A percentile compares a stretch with the other conserved stretches of the same genome.
Evolutionary conservation across 2,113 vertebrate genomes (phyloP).

Genomic region (Melanerpes aurifrons): DNA sequence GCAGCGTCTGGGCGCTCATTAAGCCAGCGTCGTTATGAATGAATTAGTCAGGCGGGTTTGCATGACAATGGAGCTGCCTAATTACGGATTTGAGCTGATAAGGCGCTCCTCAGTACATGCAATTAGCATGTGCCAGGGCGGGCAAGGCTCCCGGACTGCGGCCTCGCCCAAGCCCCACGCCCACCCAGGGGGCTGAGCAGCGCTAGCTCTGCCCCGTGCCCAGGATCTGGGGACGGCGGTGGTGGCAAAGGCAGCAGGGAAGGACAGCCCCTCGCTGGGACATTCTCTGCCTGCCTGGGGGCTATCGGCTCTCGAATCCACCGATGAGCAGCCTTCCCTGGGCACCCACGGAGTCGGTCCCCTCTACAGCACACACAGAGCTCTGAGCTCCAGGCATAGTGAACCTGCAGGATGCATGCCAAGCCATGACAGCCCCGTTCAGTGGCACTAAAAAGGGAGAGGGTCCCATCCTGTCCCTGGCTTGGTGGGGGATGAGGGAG

Average conservation of each 20-base stretch:
- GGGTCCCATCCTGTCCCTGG: rapidly evolving
- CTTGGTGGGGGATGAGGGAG: rapidly evolving
- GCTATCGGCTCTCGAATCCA: not conserved
- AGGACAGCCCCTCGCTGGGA: not conserved
- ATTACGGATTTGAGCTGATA: slow-evolving; percentile 72
- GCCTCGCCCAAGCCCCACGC: not conserved
- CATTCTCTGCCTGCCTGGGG: not conserved
- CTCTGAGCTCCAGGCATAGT: not conserved
- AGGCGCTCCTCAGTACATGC: slow-evolving; percentile 56
- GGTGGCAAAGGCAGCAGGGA: not conserved
- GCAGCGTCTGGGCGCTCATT: slow-evolving; percentile 66
- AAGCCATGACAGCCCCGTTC: not conserved
- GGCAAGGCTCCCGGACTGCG: not conserved
- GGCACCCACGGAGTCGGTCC: not conserved
- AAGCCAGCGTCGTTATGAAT: slow-evolving; percentile 45
- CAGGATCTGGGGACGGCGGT: rapidly evolving
- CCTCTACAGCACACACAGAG: not conserved
- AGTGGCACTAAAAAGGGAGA: not conserved
- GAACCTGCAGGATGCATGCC: rapidly evolving
- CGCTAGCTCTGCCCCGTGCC: not conserved
- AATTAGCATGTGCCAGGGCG: slow-evolving; percentile 55
- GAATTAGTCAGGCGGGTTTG: slow-evolving; percentile 56
- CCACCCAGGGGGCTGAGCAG: not conserved
- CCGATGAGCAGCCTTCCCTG: not conserved
- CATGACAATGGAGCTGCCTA: slow-evolving; percentile 72